Base-by-base conservation (phyloP, 2,888 invertebrate genomes). In the Acleris sparsana region DNA sequence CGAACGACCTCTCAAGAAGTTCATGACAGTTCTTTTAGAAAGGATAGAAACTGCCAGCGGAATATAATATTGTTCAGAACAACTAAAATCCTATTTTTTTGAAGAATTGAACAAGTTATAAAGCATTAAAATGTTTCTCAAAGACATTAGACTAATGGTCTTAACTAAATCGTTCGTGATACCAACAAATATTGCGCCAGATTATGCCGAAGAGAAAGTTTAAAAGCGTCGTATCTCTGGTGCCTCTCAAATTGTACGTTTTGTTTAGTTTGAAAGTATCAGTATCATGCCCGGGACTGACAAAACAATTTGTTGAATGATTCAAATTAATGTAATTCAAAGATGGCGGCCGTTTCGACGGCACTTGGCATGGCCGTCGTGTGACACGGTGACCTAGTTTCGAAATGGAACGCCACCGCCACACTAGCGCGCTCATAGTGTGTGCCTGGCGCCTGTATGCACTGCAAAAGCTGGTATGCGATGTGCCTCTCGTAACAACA, bases 311-410 rank as follows among this genome's bases (percentile, higher is more conserved):
- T 61, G 39, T 61, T 53, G 18, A 63, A 73, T 79, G 82, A 79
- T 75, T 81, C 83, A 83, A 86, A 88, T 56, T 87, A 82, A 86
- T 84, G 78, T 82, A 87, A 85, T 88, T 84, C 84, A 87, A 91
- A 89, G 88, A 90, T 89, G 91, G 88, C 87, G 88, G 81, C 85
- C 83, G 80, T 80, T 83, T 85, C 83, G 82, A 80, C 75, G 82
- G 83, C 86, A 85, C 84, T 87, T 85, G 85, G 83, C 84, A 86
- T 85, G 86, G 85, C 86, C 84, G 88, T 87, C 87, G 83, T 87
- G 80, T 87, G 92, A 91, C 92, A 92, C 81, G 82, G 83, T 92
- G 86, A 92, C 92, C 92, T 79, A 92, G 87, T 92, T 92, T 88
- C 83, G 86, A 92, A 91, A 92, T 90, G 91, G 89, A 91, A 89